Evolutionary conservation across 64 coral and sea anemone species (phyloP).

Genomic region (Dendrophyllia cribrosa): DNA sequence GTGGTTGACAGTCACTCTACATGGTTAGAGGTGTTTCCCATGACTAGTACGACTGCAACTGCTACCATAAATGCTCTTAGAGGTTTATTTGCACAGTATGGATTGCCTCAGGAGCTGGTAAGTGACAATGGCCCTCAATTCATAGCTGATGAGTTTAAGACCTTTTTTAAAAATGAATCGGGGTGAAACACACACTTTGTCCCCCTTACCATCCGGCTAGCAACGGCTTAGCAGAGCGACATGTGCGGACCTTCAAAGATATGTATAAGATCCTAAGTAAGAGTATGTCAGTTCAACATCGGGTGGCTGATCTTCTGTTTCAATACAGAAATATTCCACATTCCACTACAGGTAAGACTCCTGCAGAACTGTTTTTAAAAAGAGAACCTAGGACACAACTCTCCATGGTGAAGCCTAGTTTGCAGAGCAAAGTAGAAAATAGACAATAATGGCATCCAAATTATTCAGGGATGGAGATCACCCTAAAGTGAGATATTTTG

Average conservation of each 20-base stretch:
- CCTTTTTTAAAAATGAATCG: no score
- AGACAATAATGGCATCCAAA: conserved; percentile 48
- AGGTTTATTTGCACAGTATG: background rate
- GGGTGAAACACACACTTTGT: background rate
- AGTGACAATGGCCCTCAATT: no score
- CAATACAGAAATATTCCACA: conserved; percentile 25
- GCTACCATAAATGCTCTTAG: background rate
- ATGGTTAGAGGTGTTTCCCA: no score
- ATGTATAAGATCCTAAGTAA: no score
- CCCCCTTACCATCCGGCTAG: no score
- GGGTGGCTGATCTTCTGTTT: no score
- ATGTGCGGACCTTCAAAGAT: no score
- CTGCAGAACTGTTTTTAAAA: conserved; percentile 35
- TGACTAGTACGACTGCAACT: no score
- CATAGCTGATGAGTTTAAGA: no score
- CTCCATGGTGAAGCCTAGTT: conserved; percentile 21
- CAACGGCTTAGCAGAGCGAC: no score
- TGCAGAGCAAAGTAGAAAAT: conserved; percentile 10
- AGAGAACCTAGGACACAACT: conserved; percentile 25
- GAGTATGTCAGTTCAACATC: no score
- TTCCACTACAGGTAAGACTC: conserved; percentile 11
- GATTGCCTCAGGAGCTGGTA: background rate
- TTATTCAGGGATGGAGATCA: conserved; percentile 49
- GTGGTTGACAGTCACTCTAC: no score
- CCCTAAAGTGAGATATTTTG: conserved; percentile 38